Evolutionary conservation across 1,140 invertebrate genomes (phyloP), one percentile per base, ranked within the genome.

Genomic region (Probaryconus sp.): DNA sequence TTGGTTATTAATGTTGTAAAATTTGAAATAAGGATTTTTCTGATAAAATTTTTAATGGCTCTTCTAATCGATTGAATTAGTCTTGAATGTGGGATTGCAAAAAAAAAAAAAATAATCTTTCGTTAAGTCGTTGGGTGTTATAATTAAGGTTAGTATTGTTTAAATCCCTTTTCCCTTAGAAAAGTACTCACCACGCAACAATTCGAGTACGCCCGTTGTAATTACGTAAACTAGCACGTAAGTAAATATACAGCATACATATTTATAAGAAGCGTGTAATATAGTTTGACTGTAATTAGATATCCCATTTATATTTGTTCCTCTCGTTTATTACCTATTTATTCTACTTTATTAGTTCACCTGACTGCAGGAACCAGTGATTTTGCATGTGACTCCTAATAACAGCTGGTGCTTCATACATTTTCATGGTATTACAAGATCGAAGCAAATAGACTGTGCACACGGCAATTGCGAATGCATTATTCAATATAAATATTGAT

Each of bases 401-500:
- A 87, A 87, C 86, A 86, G 83, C 79, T 79, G 33, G 79, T 64
- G 83, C 81, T 85, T 87, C 86, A 86, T 88, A 87, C 83, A 88
- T 88, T 88, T 88, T 88, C 85, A 87, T 87, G 86, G 79, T 80
- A 85, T 85, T 86, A 88, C 85, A 88, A 86, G 84, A 87, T 86
- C 84, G 81, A 83, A 87, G 86, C 83, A 88, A 88, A 88, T 88
- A 87, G 84, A 86, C 81, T 83, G 83, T 84, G 83, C 83, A 85
- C 79, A 81, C 79, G 83, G 81, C 80, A 87, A 86, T 86, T 83
- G 85, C 81, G 80, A 82, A 86, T 85, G 84, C 81, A 87, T 87
- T 88, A 88, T 87, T 84, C 84, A 83, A 83, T 86, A 88, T 88
- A 88, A 88, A 88, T 88, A 88, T 88, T 87, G 85, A 88, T 88